Evolutionary conservation across 2,797 vertebrate genomes (phyloP), one percentile per base, ranked within the genome.

Genomic region (Podargus strigoides): DNA sequence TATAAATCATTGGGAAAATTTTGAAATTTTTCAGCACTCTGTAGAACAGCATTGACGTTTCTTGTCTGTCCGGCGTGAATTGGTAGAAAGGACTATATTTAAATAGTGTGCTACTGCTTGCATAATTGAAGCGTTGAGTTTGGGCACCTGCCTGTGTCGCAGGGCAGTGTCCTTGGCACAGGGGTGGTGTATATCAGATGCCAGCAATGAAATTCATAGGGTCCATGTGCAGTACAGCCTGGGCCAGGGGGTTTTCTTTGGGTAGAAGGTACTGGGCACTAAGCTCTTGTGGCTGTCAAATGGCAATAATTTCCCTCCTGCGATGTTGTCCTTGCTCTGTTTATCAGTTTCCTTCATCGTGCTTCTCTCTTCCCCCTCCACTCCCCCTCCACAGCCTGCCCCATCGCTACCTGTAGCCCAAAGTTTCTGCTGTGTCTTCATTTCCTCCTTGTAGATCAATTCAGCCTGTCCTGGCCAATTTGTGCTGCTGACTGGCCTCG

Each of bases 361-460:
- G 30, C 58, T 70, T 67, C 37, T 89, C 56, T 77, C 67, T 62
- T 58, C 14, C 58, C 32, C 6, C 20, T 78, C 50, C 0, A 3
- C 62, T 53, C 24, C 47, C 5, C 42, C 63, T 75, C 52, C 56
- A 9, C 66, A 69, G 80, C 62, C 81, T 83, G 70, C 46, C 74
- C 93, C 92, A 84, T 59, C 2, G 8, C 56, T 84, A 18, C 85
- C 79, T 62, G 8, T 41, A 94, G 92, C 85, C 86, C 74, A 67
- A 60, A 84, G 74, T 93, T 96, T 97, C 86, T 96, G 95, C 94
- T 93, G 96, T 22, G 16, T 96, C 95, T 96, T 97, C 91, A 84
- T 96, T 97, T 97, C 94, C 75, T 94, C 72, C 74, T 75, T 78
- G 93, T 74, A 95, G 96, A 97, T 97, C 95, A 96, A 95, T 97